Conservation (phyloP, 92 coral and sea anemone genomes). For the Paragorgia papillata region DNA sequence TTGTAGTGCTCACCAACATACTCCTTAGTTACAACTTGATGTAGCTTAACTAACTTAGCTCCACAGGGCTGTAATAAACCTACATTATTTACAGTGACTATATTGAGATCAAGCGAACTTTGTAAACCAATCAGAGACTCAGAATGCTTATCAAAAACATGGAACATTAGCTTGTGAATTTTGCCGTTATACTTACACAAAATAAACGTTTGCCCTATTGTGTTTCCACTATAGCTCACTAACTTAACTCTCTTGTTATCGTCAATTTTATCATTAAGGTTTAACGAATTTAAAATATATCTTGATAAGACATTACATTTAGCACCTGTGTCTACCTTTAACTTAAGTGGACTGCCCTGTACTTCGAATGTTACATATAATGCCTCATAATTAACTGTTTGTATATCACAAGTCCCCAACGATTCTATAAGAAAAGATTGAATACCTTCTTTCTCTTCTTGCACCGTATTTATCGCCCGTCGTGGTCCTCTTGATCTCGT, state of each 20-base stretch:
- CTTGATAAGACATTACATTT: slow-evolving; percentile 44
- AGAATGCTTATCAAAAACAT: slow-evolving; percentile 25
- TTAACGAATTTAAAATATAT: slow-evolving; percentile 6
- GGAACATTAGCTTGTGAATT: slow-evolving; percentile 15
- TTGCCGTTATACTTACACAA: slow-evolving; percentile 23
- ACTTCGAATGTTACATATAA: slow-evolving; percentile 9
- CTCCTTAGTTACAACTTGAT: not conserved
- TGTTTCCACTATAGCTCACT: not conserved
- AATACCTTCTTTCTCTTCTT: slow-evolving; percentile 18
- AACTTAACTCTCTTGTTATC: slow-evolving; percentile 9
- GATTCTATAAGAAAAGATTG: slow-evolving; percentile 16
- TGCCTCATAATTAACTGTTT: slow-evolving; percentile 11
- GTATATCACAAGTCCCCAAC: slow-evolving; percentile 10
- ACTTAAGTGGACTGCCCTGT: slow-evolving; percentile 2
- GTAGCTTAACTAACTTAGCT: not conserved
- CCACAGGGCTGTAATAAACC: slow-evolving; percentile 18
- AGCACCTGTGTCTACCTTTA: slow-evolving; percentile 49
- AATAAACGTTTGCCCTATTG: not conserved
- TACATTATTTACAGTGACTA: slow-evolving; percentile 46
- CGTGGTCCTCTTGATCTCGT: not conserved
- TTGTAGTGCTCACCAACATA: not conserved
- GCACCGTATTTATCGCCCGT: not conserved
- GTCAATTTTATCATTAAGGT: slow-evolving; percentile 19
- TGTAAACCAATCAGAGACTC: slow-evolving; percentile 46
- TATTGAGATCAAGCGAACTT: slow-evolving; percentile 41